Evolutionary conservation across 2,797 vertebrate genomes (phyloP).

Genomic region (Notamacropus eugenii): DNA sequence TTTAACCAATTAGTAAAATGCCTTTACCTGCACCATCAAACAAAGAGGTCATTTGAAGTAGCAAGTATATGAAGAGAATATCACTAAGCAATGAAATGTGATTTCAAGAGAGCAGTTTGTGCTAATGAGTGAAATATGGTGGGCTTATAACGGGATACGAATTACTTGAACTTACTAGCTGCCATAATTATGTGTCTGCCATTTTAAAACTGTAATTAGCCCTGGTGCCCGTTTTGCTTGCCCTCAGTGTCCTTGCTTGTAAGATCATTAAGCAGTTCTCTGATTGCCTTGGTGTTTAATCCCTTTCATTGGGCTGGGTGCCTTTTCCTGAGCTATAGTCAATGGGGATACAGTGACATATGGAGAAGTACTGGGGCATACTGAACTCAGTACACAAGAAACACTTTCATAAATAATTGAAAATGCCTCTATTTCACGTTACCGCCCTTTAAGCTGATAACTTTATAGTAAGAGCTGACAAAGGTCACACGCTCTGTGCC

Average conservation of each 20-base stretch:
- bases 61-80: not conserved
- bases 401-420: constrained; percentile 22
- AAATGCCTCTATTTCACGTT: not conserved
- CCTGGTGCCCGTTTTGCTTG: not conserved
- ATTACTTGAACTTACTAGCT: constrained; percentile 49
- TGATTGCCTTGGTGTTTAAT: not conserved
- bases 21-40: not conserved
- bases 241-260: not conserved
- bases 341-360: not conserved
- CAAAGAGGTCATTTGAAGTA: constrained; percentile 13
- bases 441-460: constrained; percentile 24
- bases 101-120: constrained; percentile 40
- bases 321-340: not conserved
- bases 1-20: constrained; percentile 12
- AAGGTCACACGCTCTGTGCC: not conserved
- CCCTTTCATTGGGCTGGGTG: not conserved
- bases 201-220: constrained; percentile 46
- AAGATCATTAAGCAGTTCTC: constrained; percentile 1
- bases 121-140: constrained; percentile 54
- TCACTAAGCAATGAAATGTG: not conserved
- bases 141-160: constrained; percentile 8
- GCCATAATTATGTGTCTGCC: constrained; percentile 39
- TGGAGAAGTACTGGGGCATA: not conserved
- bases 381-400: not conserved
- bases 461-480: constrained; percentile 18